Base-by-base conservation (phyloP, 2,888 invertebrate genomes). In the Pterostichus niger region DNA sequence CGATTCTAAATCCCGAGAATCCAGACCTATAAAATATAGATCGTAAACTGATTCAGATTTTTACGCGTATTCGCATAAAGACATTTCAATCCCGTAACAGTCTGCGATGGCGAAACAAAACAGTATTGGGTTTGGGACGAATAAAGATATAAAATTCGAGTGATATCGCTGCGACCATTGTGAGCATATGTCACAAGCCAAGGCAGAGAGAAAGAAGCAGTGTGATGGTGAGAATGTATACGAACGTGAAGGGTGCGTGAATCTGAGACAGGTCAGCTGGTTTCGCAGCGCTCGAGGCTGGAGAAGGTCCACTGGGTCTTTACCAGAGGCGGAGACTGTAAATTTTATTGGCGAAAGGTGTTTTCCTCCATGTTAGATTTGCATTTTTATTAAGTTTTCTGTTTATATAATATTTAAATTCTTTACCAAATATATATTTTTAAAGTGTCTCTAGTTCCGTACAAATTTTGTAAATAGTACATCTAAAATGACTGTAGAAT, bases 1-100 rank as follows among this genome's bases (percentile, higher is more conserved):
- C 15, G 54, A 40, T 6, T 24, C 40, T 7, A 15, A 15, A 10
- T 0, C n/a, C 54, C 2, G 54, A 54, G 54, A 54, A 15, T 54
- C 54, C 13, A 7, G 10, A 7, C 54, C 10, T 10, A 54, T 54
- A 54, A 54, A 54, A 54, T 54, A 54, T 54, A 15, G 40, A 40
- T 80, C 80, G 64, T 80, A 80, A 80, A 80, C 44, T 80, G 52
- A 79, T 68, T 80, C 80, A 61, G 80, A 80, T 80, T 80, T 71
- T 54, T 56, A 54, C 56, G 68, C 80, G 52, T 15, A 52, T 46
- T 40, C 68, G 49, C 68, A 80, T 80, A 49, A 80, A 80, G 80
- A 80, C 68, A 80, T 68, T 68, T 56, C 77, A 77, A 54, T 54
- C 35, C 77, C 11, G 59, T 54, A 54, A 54, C 54, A n/a, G 15